These are phyloP conservation scores for Prunella himalayana DNA, from an alignment of 2,113 vertebrate genomes.

Conservation along the genomic window DNA sequence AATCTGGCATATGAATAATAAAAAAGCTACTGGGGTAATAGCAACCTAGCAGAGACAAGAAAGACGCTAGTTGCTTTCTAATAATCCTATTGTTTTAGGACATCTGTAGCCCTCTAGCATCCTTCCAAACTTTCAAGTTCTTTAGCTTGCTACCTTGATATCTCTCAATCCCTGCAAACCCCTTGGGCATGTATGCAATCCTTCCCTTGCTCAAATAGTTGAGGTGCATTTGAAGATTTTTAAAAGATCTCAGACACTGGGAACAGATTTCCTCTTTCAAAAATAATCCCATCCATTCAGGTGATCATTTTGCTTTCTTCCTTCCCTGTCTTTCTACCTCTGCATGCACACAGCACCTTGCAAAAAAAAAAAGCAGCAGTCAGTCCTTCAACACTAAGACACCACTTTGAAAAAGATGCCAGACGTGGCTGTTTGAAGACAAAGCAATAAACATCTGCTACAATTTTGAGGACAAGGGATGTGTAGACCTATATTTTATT, in stretches of 20 bases:
- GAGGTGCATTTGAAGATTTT: background rate
- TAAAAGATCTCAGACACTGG: background rate
- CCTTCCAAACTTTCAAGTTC: background rate
- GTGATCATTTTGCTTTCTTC: conserved; percentile 20
- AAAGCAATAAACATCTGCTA: conserved; percentile 51
- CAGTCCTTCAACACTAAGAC: background rate
- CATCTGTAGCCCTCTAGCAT: background rate
- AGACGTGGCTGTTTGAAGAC: conserved; percentile 18
- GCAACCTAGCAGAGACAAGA: background rate
- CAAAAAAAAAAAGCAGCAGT: background rate
- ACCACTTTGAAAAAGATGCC: conserved; percentile 24
- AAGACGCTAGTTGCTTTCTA: background rate
- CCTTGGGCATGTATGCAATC: background rate
- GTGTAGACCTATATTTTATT: conserved; percentile 60
- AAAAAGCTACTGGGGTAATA: background rate
- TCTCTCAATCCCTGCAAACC: background rate
- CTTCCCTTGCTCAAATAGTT: background rate
- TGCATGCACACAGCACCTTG: background rate
- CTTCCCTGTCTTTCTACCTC: background rate
- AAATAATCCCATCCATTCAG: conserved; percentile 32
- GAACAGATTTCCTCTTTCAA: background rate
- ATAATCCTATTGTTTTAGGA: background rate
- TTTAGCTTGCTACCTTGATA: background rate
- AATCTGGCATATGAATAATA: background rate
- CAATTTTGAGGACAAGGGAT: conserved; percentile 51